phyloP scores from a whole-genome alignment of 1,140 invertebrate species.

The Fopius arisanus region DNA sequence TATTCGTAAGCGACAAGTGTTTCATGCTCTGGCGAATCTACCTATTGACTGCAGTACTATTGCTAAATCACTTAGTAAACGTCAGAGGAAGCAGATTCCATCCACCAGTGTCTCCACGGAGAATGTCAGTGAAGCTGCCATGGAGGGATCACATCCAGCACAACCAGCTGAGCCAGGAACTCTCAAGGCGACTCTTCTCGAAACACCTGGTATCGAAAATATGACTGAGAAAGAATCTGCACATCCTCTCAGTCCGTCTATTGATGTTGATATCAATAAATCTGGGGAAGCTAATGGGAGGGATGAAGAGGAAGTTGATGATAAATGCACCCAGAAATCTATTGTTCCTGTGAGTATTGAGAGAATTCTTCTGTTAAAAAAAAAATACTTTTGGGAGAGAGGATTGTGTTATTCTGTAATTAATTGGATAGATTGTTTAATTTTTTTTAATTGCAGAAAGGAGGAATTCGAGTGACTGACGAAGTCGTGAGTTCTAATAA shows the following conservation, averaged over 20 bases:
- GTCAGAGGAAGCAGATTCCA: slow-evolving; percentile 66
- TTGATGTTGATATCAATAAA: slow-evolving; percentile 47
- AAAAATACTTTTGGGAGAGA: background rate
- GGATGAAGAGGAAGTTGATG: slow-evolving; percentile 30
- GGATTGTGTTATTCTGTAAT: too few relatives aligned
- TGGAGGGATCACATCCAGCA: slow-evolving; percentile 88
- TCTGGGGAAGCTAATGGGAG: slow-evolving; percentile 34
- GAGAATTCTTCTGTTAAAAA: too few relatives aligned
- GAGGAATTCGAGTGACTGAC: slow-evolving; percentile 59
- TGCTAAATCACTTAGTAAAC: slow-evolving; percentile 80
- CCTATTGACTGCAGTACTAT: slow-evolving; percentile 92
- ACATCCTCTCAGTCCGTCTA: slow-evolving; percentile 70
- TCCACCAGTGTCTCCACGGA: slow-evolving; percentile 56
- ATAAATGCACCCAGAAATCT: slow-evolving; percentile 43
- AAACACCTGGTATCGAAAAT: slow-evolving; percentile 87
- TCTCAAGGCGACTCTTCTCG: slow-evolving; percentile 87
- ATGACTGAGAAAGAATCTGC: slow-evolving; percentile 96
- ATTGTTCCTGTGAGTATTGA: slow-evolving; percentile 50
- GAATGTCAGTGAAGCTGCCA: slow-evolving; percentile 69
- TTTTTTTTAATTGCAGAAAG: slow-evolving; percentile 51
- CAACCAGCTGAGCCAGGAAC: slow-evolving; percentile 90
- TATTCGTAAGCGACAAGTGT: slow-evolving; percentile 96
- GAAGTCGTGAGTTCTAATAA: slow-evolving; percentile 47
- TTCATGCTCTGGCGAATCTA: slow-evolving; percentile 95
- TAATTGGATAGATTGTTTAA: too few relatives aligned